Conservation (phyloP, 2,797 vertebrate species). For the Hippocampus kuda region DNA sequence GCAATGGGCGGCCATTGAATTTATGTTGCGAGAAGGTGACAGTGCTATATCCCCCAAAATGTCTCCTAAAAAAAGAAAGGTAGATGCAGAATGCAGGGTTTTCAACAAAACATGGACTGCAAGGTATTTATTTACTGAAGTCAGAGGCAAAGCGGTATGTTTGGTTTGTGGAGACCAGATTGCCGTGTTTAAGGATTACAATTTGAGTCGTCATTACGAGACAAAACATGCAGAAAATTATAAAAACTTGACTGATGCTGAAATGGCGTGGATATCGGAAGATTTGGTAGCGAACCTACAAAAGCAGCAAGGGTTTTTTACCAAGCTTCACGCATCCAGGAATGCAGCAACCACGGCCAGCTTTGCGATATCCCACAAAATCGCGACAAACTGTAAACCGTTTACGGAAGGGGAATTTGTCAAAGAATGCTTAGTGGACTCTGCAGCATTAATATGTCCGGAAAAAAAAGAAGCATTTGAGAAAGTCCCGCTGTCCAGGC, state of each 20-base stretch:
- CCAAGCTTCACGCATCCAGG: neutral
- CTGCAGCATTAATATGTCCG: no score
- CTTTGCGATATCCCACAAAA: neutral
- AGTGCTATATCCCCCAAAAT: no score
- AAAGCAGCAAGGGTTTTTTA: no score
- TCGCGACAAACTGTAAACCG: neutral
- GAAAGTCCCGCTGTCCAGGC: no score
- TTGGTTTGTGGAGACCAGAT: neutral
- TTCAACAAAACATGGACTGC: neutral
- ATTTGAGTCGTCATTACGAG: no score
- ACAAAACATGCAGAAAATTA: no score
- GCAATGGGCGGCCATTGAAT: no score
- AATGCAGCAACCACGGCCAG: neutral
- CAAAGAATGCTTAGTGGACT: neutral
- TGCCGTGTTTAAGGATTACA: neutral
- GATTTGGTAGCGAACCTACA: no score
- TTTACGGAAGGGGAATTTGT: neutral
- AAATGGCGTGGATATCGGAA: no score
- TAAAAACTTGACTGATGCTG: no score
- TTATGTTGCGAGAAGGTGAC: no score
- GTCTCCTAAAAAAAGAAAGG: neutral
- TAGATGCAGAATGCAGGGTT: neutral
- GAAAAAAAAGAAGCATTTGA: neutral
- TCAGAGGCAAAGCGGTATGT: neutral
- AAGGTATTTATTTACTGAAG: neutral